Base-by-base conservation (phyloP, 2,113 vertebrate species). In the Amphiprion percula region DNA sequence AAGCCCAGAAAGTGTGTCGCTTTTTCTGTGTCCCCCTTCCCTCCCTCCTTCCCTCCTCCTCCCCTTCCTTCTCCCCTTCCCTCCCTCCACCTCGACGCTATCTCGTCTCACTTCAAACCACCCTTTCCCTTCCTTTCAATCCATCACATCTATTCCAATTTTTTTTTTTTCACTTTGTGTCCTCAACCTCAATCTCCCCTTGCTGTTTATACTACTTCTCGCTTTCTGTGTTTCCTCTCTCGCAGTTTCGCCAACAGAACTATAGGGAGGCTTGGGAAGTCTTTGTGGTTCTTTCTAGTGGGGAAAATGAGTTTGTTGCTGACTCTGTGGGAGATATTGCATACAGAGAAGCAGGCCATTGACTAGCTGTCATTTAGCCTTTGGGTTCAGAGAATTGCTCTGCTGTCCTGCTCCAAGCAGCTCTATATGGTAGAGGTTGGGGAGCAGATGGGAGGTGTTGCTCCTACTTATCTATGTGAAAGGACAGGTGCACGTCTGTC, bases 1-100 rank as follows among this genome's bases (percentile, higher is more conserved):
- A 95, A 95, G 90, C 82, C 80, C 23, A 74, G 84, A 90, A 93
- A 92, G 87, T 92, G 91, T 88, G 88, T 90, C 65, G 73, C 84
- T 89, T 80, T 90, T 83, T 83, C 69, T 41, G 56, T 60, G 41
- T 44, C 21, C 26, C 63, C 39, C n/a, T 41, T 17, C 37, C 49
- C 30, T 49, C 24, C 60, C 9, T 23, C 4, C 28, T 16, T 21
- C 21, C 28, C 10, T 37, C 10, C 7, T n/a, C n/a, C n/a, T n/a
- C n/a, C 17, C 3, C 9, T 21, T 6, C 2, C 21, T 1, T 6
- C 10, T 14, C 26, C 63, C 39, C n/a, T 41, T 17, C 37, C 49
- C 54, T 41, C 53, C 39, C 63, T 26, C 74, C 49, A 24, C 62
- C 39, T 9, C 47, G 59, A 73, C 62, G 68, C 65, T 87, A 79